A percentile compares a stretch with the other conserved stretches of the same genome.
Conservation (phyloP, 2,888 invertebrate species). For the Tipula helvola region DNA sequence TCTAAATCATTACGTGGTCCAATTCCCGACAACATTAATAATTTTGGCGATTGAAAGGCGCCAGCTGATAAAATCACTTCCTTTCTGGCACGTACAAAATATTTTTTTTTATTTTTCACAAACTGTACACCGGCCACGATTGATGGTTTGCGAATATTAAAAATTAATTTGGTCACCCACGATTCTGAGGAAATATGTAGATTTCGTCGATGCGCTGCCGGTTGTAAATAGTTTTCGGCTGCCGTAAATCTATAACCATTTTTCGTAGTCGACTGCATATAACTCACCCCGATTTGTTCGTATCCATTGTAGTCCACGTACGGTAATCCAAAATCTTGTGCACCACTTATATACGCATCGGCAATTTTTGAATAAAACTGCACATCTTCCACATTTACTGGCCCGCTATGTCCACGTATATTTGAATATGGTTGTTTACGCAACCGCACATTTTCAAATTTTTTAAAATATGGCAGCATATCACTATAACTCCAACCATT, state of each 20-base stretch:
- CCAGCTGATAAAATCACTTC: constrained; percentile 52
- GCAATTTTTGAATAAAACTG: constrained; percentile 39
- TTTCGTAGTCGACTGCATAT: constrained; percentile 47
- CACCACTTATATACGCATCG: constrained; percentile 46
- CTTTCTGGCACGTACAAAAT: constrained; percentile 44
- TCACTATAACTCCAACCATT: constrained; percentile 58
- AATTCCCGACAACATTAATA: constrained; percentile 47
- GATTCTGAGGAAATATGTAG: constrained; percentile 47
- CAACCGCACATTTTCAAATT: constrained; percentile 40
- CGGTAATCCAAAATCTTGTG: constrained; percentile 49
- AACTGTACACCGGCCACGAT: constrained; percentile 52
- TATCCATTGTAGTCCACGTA: constrained; percentile 57
- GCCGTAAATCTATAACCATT: constrained; percentile 52
- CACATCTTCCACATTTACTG: constrained; percentile 47
- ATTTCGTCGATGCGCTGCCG: constrained; percentile 39
- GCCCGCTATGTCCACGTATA: constrained; percentile 48
- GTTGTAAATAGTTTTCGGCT: constrained; percentile 50
- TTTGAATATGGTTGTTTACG: constrained; percentile 36
- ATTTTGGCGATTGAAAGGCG: constrained; percentile 49
- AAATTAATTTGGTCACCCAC: constrained; percentile 47
- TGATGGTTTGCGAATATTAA: constrained; percentile 42
- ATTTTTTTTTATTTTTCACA: constrained; percentile 35
- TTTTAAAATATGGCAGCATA: constrained; percentile 45
- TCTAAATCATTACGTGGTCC: constrained; percentile 37
- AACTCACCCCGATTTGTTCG: constrained; percentile 49